Conservation (phyloP, 2,113 vertebrate species). For the Ictidomys tridecemlineatus region DNA sequence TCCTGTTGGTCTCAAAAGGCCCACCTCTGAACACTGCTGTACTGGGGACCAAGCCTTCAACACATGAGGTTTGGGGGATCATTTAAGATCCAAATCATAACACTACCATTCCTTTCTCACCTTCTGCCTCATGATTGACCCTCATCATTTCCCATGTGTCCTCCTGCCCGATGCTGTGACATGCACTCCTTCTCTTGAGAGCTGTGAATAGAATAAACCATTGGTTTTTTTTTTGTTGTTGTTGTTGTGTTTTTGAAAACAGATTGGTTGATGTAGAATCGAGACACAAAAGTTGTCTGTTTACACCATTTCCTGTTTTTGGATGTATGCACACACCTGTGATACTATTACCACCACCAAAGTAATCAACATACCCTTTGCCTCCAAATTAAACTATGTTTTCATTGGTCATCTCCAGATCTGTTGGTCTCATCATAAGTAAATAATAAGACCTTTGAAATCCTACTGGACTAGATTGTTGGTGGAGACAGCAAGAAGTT, state of each 20-base stretch:
- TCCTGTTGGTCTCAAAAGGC: no score
- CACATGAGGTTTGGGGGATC: no score
- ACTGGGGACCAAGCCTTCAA: no score
- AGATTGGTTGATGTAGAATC: neutral
- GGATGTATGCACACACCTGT: neutral
- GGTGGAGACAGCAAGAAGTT: neutral
- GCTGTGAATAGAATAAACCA: neutral
- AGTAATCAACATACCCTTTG: neutral
- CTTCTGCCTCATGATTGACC: neutral
- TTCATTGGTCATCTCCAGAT: neutral
- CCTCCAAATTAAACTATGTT: neutral
- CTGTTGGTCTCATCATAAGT: neutral
- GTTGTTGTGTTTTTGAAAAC: neutral
- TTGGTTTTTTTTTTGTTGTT: no score
- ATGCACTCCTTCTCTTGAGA: neutral
- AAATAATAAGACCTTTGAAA: neutral
- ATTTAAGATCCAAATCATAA: no score
- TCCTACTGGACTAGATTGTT: neutral
- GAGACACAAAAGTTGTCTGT: neutral
- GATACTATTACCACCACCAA: neutral
- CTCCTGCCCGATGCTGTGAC: accelerated
- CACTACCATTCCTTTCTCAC: neutral
- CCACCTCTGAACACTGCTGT: no score
- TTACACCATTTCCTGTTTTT: neutral
- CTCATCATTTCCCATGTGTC: neutral